Base-by-base conservation (phyloP, 2,797 vertebrate species). In the Myripristis jacobus region DNA sequence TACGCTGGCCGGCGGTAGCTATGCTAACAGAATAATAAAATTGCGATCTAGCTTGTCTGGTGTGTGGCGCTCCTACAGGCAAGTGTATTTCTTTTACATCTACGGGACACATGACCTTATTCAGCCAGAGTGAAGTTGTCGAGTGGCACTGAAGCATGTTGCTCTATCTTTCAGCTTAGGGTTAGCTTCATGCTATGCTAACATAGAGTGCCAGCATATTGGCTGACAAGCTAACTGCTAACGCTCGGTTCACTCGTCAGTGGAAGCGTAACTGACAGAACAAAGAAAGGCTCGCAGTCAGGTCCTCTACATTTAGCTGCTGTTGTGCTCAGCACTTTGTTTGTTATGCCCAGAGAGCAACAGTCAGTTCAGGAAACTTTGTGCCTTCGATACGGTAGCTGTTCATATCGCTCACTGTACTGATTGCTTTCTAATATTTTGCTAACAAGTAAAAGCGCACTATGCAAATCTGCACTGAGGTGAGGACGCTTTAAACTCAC, bases 241-340 rank as follows among this genome's bases (percentile, higher is more conserved):
- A 36, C 34, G 34, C 12, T 36, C 3, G 10, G 65, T 68, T 18
- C 27, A 65, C 59, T 74, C 51, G 55, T 38, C 31, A 51, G 22
- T 47, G 54, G 63, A 21, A 27, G 58, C 41, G 63, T 22, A 27
- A 60, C 41, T 51, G 34, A 18, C 36, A 55, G 79, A 85, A 91
- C 88, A 92, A 92, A 89, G 83, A 80, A 61, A 64, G 1, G 72
- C 61, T 72, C 36, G 48, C 52, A 65, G 80, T 83, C 75, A 76
- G 73, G 55, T 63, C 55, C 74, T 87, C 64, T 7, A 2, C 7
- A 50, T 3, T 0, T 34, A 52, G 19, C 4, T 27, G 54, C 59
- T 62, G 12, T 0, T 71, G 36, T 64, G 58, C 50, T 91, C 90
- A 88, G 87, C 84, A 71, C 0, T 88, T 84, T 31, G 3, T 56